phyloP scores from a whole-genome alignment of 2,888 invertebrate species.

The Perizoma affinitatum region DNA sequence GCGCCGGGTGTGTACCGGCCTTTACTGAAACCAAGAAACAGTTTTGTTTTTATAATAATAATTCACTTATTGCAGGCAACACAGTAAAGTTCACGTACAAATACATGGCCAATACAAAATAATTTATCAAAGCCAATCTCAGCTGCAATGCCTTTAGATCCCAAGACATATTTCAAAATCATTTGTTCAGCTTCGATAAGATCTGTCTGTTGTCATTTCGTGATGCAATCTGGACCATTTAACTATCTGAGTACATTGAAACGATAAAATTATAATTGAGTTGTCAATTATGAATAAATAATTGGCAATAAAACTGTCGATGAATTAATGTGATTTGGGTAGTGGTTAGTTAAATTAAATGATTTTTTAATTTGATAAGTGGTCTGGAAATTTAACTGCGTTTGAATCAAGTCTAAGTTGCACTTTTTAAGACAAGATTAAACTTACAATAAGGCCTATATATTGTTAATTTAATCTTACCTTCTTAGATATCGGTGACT shows the following conservation, averaged over 20 bases:
- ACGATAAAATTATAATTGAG: constrained; percentile 7
- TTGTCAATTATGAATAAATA: not conserved
- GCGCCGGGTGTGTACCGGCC: constrained; percentile 83
- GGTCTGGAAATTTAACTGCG: not conserved
- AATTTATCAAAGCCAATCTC: not conserved
- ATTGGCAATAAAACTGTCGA: constrained; percentile 4
- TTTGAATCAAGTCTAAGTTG: not conserved
- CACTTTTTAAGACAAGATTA: no score
- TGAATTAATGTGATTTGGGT: constrained; percentile 13
- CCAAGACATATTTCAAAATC: constrained; percentile 25
- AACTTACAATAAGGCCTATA: no score
- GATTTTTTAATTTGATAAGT: constrained; percentile 4
- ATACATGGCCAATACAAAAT: no score
- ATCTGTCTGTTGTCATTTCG: constrained; percentile 19
- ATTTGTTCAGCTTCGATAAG: constrained; percentile 24
- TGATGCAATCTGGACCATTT: constrained; percentile 19
- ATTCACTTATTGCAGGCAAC: no score
- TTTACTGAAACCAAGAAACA: constrained; percentile 57
- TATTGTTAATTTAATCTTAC: no score
- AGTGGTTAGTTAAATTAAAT: constrained; percentile 1
- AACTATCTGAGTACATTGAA: constrained; percentile 11
- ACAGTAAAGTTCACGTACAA: no score
- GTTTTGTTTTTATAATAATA: not conserved
- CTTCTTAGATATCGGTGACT: no score
- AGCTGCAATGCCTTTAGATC: constrained; percentile 10